A percentile compares a stretch with the other conserved stretches of the same genome.
Conservation (phyloP, 2,888 invertebrate genomes). For the Chaetoderma sp. region DNA sequence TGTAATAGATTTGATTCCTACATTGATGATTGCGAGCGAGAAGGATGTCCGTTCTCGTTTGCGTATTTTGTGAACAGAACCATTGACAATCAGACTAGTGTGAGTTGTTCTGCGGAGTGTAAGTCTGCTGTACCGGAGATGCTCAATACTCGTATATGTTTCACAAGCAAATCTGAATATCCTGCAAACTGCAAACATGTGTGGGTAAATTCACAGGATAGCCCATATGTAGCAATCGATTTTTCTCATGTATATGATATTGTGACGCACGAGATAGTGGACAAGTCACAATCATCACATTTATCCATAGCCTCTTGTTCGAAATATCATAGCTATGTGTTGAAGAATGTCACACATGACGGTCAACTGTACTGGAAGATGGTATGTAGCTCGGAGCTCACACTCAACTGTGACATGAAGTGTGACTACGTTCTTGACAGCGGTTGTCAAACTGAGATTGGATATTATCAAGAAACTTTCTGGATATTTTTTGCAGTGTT, state of each 20-base stretch:
- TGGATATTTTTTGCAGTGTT: constrained; percentile 86
- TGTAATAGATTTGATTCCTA: constrained; percentile 52
- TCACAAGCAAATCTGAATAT: constrained; percentile 30
- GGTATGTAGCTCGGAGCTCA: constrained; percentile 44
- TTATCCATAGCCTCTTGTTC: neutral
- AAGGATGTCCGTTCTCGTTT: constrained; percentile 13
- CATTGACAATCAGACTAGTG: neutral
- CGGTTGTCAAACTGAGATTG: neutral
- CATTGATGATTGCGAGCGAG: constrained; percentile 44
- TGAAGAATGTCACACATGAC: constrained; percentile 43
- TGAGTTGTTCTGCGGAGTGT: constrained; percentile 22
- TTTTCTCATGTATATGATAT: neutral
- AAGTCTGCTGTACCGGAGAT: constrained; percentile 21
- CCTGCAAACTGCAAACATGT: constrained; percentile 25
- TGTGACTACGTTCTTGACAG: constrained; percentile 29
- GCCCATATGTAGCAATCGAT: neutral
- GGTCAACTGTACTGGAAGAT: constrained; percentile 44
- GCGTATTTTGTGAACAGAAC: constrained; percentile 15
- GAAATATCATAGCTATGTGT: constrained; percentile 45
- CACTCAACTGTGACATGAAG: constrained; percentile 42
- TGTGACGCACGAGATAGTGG: constrained; percentile 1
- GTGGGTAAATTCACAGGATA: constrained; percentile 29
- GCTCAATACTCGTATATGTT: constrained; percentile 33
- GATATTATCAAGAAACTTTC: constrained; percentile 71
- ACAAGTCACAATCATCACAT: neutral